Conservation (phyloP, 2,113 vertebrate species). For the Puma concolor region DNA sequence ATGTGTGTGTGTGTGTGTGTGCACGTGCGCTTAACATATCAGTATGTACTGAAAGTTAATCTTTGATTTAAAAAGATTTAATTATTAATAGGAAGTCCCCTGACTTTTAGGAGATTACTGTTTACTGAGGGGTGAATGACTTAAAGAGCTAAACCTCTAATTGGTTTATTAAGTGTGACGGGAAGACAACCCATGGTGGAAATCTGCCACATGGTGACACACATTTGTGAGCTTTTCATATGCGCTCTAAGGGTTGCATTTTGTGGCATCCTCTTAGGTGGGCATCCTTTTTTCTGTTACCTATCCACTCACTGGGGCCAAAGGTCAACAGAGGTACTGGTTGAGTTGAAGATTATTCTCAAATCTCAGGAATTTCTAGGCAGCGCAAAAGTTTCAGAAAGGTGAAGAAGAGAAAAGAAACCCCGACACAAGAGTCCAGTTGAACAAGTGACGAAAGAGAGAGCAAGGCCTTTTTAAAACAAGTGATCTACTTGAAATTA, state of each 20-base stretch:
- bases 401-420: neutral
- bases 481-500: neutral
- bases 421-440: neutral
- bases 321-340: neutral
- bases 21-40: neutral
- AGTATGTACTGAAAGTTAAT: neutral
- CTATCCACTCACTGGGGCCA: neutral
- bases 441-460: neutral
- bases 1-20: neutral
- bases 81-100: neutral
- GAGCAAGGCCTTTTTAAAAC: neutral
- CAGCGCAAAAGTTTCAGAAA: neutral
- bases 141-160: neutral
- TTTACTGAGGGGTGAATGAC: neutral
- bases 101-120: neutral
- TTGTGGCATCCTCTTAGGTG: neutral
- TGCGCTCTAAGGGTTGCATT: accelerated
- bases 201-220: accelerated
- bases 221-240: neutral
- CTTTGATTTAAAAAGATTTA: slow-evolving; percentile 47
- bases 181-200: neutral
- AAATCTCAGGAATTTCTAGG: neutral
- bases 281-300: neutral
- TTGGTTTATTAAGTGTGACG: neutral
- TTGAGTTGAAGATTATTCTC: neutral